Conservation (phyloP, 2,888 invertebrate genomes). For the Elysia crispata region DNA sequence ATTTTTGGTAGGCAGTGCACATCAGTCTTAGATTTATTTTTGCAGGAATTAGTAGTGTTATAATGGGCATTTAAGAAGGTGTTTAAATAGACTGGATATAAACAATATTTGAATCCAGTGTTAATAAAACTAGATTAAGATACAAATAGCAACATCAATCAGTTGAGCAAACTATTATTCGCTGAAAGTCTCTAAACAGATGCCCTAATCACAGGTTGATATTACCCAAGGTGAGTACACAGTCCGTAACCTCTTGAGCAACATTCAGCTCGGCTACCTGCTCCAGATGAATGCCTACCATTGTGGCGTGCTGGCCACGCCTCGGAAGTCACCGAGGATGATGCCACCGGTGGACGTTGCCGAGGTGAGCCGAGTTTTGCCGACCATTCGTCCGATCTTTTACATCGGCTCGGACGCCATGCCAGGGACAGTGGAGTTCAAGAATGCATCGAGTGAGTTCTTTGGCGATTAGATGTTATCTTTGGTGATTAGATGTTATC, state of each 20-base stretch:
- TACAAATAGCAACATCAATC: too few species aligned
- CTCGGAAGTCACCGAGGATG: constrained; percentile 14
- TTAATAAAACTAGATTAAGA: too few species aligned
- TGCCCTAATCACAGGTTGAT: constrained; percentile 13
- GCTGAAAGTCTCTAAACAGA: not conserved
- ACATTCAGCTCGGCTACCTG: constrained; percentile 29
- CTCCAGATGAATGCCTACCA: constrained; percentile 46
- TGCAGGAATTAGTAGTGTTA: too few species aligned
- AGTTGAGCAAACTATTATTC: not conserved
- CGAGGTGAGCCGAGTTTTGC: constrained; percentile 34
- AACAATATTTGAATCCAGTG: too few species aligned
- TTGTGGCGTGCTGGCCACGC: constrained; percentile 42
- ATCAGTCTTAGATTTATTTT: too few species aligned
- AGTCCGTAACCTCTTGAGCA: constrained; percentile 38
- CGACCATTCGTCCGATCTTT: constrained; percentile 37
- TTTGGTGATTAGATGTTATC: too few species aligned
- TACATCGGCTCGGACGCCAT: constrained; percentile 40
- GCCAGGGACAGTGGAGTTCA: constrained; percentile 36
- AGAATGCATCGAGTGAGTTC: constrained; percentile 34
- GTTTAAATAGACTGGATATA: too few species aligned
- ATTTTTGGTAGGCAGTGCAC: too few species aligned
- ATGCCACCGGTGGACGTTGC: constrained; percentile 34
- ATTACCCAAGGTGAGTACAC: constrained; percentile 27
- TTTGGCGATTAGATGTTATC: too few species aligned
- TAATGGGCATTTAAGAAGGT: too few species aligned